Conservation (phyloP, 2,888 invertebrate genomes). For the Agrochola lota region DNA sequence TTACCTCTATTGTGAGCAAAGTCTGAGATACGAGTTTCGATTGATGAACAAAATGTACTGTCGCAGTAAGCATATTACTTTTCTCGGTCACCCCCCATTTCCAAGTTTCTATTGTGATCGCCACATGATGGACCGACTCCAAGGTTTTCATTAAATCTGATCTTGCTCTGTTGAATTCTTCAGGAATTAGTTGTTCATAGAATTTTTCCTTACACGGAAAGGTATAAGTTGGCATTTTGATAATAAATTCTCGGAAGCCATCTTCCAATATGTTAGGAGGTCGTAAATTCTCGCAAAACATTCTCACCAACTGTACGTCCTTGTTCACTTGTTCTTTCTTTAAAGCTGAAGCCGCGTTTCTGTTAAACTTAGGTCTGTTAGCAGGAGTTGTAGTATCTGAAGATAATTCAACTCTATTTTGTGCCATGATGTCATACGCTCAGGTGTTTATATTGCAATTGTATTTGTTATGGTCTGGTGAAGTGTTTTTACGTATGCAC, state of each 20-base stretch:
- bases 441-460: neutral
- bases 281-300: neutral
- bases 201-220: neutral
- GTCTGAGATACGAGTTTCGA: slow-evolving; percentile 1
- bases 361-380: too few relatives aligned
- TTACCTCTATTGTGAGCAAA: slow-evolving; percentile 2
- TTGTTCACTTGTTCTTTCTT: neutral
- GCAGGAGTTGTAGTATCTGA: neutral
- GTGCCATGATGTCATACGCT: neutral
- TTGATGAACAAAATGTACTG: slow-evolving; percentile 16
- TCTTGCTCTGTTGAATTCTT: slow-evolving; percentile 3
- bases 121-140: neutral
- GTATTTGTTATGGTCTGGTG: too few relatives aligned
- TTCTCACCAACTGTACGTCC: neutral
- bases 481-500: neutral
- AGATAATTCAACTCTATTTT: neutral
- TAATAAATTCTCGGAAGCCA: neutral
- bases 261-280: neutral
- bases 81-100: neutral
- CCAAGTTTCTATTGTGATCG: slow-evolving; percentile 15
- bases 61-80: slow-evolving; percentile 12
- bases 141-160: neutral
- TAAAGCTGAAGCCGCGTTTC: neutral
- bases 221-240: neutral
- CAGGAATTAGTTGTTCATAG: slow-evolving; percentile 5